These are phyloP conservation scores for Etia nguti DNA, from an alignment of 2,113 vertebrate species.

Conservation along the genomic window DNA sequence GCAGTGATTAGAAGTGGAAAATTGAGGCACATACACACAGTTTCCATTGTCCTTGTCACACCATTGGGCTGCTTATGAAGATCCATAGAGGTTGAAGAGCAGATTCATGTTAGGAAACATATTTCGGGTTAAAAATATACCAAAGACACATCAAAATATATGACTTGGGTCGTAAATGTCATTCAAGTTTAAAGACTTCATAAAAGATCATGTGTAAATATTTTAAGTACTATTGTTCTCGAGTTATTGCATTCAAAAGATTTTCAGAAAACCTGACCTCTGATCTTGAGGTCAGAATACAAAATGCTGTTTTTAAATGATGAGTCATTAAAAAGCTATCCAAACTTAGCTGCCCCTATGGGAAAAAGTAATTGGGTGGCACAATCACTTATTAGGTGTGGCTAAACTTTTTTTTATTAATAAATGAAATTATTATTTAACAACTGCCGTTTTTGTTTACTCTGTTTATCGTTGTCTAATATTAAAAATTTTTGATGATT, in stretches of 20 bases:
- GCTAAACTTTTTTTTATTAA: neutral
- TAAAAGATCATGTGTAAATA: accelerated
- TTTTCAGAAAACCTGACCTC: neutral
- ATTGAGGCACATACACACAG: neutral
- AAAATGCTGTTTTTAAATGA: neutral
- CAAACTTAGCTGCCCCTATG: neutral
- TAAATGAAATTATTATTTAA: neutral
- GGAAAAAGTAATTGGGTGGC: neutral
- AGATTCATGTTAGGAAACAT: neutral
- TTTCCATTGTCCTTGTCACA: neutral
- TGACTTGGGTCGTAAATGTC: accelerated
- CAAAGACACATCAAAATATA: neutral
- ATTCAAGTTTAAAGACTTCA: neutral
- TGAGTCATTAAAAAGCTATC: neutral
- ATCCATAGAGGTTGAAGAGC: neutral
- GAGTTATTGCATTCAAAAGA: neutral
- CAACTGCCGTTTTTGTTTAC: neutral
- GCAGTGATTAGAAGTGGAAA: neutral
- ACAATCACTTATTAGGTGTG: neutral
- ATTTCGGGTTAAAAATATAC: neutral
- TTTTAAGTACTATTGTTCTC: neutral
- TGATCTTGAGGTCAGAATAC: neutral
- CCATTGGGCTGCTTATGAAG: neutral
- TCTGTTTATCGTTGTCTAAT: neutral
- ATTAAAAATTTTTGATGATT: neutral